These are phyloP conservation scores for Merluccius polli DNA, from an alignment of 2,797 vertebrate species.

Conservation along the genomic window DNA sequence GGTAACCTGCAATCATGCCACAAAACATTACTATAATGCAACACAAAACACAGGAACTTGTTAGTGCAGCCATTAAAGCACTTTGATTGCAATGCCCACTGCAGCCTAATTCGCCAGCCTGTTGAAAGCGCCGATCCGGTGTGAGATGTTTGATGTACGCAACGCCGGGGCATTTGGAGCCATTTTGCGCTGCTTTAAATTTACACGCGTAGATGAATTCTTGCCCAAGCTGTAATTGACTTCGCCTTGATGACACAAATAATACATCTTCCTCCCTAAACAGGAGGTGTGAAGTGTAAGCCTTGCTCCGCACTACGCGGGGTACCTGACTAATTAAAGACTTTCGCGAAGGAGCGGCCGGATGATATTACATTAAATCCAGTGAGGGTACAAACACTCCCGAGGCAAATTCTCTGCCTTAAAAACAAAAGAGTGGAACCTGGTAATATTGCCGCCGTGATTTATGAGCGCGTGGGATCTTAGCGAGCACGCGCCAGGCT, in stretches of 20 bases:
- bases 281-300: background rate
- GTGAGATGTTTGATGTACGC: too few relatives aligned
- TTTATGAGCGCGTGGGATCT: conserved; percentile 50
- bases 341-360: too few relatives aligned
- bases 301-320: too few relatives aligned
- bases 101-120: background rate
- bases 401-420: background rate
- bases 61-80: conserved; percentile 1
- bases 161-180: too few relatives aligned
- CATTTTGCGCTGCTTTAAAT: too few relatives aligned
- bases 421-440: conserved; percentile 29
- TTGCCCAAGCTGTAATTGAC: background rate
- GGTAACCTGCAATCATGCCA: conserved; percentile 38
- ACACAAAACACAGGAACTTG: conserved; percentile 24
- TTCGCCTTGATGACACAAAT: background rate
- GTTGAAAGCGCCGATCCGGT: too few relatives aligned
- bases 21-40: conserved; percentile 47
- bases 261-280: background rate
- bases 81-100: conserved; percentile 17
- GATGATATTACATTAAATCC: conserved; percentile 17
- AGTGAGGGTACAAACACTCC: background rate
- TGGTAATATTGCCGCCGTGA: conserved; percentile 53
- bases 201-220: background rate
- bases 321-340: background rate
- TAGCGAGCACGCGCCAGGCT: conserved; percentile 44